Evolutionary conservation across 2,797 vertebrate genomes (phyloP), one percentile per base, ranked within the genome.

Genomic region (Euphonia xanthogaster): DNA sequence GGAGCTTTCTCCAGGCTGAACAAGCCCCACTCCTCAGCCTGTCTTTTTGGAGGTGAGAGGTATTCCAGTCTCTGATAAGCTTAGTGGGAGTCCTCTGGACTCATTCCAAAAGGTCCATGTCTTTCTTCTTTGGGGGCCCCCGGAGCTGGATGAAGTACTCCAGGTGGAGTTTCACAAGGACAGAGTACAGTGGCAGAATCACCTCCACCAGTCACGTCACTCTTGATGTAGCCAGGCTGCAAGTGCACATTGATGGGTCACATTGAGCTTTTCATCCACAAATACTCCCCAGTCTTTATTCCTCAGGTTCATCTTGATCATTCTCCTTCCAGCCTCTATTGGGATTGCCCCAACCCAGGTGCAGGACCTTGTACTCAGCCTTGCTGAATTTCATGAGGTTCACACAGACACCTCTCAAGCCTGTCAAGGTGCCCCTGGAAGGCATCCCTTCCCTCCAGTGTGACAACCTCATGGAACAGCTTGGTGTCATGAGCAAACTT

Each of bases 161-260:
- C 18, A 10, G 11, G 5, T 25, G 28, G 14, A 3, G 11, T 54
- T 54, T 61, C 15, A 12, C 18, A 47, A 47, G 40, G 14, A 45
- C 33, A 47, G 33, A 45, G 3, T 16, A 67, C 16, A 68, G 25
- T 5, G 16, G 33, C 20, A 54, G 30, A 62, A 40, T 40, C 7
- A 40, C 17, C 17, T 61, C 17, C 30, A 33, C 6, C 0, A 0
- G 4, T 40, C 47, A 39, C 3, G 18, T 12, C 9, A 10, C 9
- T 40, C 39, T 70, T 54, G 25, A 33, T 9, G 7, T 8, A 54
- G 9, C 11, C 7, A 21, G 12, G 17, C 21, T 54, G 30, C 25
- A 35, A 58, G 40, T 12, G 25, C 7, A 4, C 17, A 25, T 12
- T 30, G 30, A 20, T 17, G 21, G 68, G 33, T 19, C 23, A 53